A percentile compares a stretch with the other conserved stretches of the same genome.
Conservation (phyloP, 2,888 invertebrate species). For the Ormia ochracea region DNA sequence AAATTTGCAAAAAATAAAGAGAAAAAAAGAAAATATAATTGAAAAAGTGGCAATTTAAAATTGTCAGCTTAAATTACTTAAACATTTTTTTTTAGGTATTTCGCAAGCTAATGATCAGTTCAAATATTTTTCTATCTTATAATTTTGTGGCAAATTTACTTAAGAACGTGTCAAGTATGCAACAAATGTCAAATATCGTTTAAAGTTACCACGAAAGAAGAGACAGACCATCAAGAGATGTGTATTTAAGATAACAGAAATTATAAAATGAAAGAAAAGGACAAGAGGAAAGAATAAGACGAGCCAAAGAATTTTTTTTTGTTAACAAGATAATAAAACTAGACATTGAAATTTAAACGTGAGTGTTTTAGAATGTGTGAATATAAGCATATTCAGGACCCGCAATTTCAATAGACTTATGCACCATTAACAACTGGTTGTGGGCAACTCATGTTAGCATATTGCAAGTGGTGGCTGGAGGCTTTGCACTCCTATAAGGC, state of each 20-base stretch:
- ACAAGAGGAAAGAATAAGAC: neutral
- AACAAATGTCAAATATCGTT: constrained; percentile 52
- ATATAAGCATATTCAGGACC: too few relatives aligned
- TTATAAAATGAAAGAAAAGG: neutral
- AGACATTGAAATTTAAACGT: constrained; percentile 50
- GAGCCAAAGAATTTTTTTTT: constrained; percentile 11
- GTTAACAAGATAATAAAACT: constrained; percentile 49
- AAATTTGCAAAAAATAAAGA: too few relatives aligned
- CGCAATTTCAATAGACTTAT: too few relatives aligned
- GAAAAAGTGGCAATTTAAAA: neutral
- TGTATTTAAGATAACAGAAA: constrained; percentile 14
- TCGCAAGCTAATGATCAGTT: neutral
- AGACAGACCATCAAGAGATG: neutral
- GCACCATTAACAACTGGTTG: too few relatives aligned
- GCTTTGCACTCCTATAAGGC: too few relatives aligned
- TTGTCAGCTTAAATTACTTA: neutral
- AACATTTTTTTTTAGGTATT: too few relatives aligned
- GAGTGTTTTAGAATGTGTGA: constrained; percentile 51
- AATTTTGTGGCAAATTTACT: neutral
- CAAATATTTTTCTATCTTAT: too few relatives aligned
- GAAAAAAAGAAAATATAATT: neutral
- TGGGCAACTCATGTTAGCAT: too few relatives aligned
- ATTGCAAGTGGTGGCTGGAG: too few relatives aligned
- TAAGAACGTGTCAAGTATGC: constrained; percentile 58
- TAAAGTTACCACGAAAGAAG: neutral